Base-by-base conservation (phyloP, 2,113 vertebrate species). In the Lasiurus cinereus region DNA sequence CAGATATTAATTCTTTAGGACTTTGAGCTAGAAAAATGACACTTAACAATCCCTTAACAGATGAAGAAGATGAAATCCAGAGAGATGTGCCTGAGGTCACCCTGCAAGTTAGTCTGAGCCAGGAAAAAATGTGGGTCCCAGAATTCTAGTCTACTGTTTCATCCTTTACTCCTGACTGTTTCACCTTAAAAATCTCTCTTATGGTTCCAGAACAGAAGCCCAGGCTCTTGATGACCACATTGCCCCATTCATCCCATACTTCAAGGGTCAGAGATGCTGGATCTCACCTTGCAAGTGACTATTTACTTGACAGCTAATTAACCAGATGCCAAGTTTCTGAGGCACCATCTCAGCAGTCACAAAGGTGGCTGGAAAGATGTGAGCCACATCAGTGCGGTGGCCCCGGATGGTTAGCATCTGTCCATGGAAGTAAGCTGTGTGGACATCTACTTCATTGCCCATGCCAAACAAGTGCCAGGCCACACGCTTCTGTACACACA, bases 351-450 rank as follows among this genome's bases (percentile, higher is more conserved):
- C 96, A 80, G 98, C 98, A 66, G 98, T 98, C 56, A 98, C 98
- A 96, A 98, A 98, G 18, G 98, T 98, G 73, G 98, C 98, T 94
- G 98, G 98, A 93, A 98, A 98, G 43, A 98, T 97, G 85, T 98
- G 97, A 92, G 95, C 98, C 95, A 98, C 98, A 0, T 98, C 98
- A 14, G 98, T 98, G 77, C 93, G 97, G 5, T 98, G 98, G 69
- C 98, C 98, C 52, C 98, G 96, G 74, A 97, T 93, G 2, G n/a
- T 97, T 59, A 98, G 93, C 0, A n/a, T 97, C 95, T 98, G 98
- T 96, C 98, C 98, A 21, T 98, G 98, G 94, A 98, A 98, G 91
- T 97, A 98, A 84, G 96, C 98, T 48, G 98, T 98, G 72, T 98
- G 98, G 79, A 98, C 64, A 80, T 98, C 98, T 3, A 98, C 89